Evolutionary conservation across 2,888 invertebrate species (phyloP), one percentile per base, ranked within the genome.

Genomic region (Steinernema carpocapsae): DNA sequence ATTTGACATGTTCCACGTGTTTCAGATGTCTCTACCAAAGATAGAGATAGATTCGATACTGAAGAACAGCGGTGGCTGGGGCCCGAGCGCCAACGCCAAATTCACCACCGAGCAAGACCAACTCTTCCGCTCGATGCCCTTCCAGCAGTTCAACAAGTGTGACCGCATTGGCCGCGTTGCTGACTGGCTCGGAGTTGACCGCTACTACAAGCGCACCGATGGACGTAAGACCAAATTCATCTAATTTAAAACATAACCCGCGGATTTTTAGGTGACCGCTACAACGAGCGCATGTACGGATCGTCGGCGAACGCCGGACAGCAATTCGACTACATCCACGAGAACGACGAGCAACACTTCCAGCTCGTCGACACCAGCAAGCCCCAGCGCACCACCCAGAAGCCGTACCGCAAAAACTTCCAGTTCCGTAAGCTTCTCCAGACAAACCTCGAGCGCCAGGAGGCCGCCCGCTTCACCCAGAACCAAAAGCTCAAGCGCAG

Each of bases 91-190:
- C 24, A 46, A 43, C 17, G 52, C 75, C 70, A 46, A 71, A 43
- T 32, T 74, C 2, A 59, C 59, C 19, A 17, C 72, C 72, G 26
- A 29, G 22, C 64, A 80, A 6, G 52, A 72, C 24, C 32, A 75
- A 14, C n/a, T 14, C n/a, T 75, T 83, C 52, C 92, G 93, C 87
- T 94, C 95, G 89, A 94, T 96, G 92, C 97, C 97, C 12, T 99
- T 97, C 89, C 97, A 99, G 90, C 97, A 97, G 51, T 99, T 97
- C 89, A 95, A 97, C 83, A 99, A 99, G 90, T 95, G 95, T 77
- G 97, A 99, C 89, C 92, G 97, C 83, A 91, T 99, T 81, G 99
- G 99, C 84, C 97, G 97, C 91, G 97, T 87, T 42, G 85, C 97
- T 86, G 99, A 99, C 88, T 99, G 99, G 99, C 97, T 96, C 73